Percentiles rank a stretch among this genome's conserved stretches.
These are phyloP conservation scores for Nymphalis io DNA, from an alignment of 1,140 invertebrate genomes.

Conservation along the genomic window DNA sequence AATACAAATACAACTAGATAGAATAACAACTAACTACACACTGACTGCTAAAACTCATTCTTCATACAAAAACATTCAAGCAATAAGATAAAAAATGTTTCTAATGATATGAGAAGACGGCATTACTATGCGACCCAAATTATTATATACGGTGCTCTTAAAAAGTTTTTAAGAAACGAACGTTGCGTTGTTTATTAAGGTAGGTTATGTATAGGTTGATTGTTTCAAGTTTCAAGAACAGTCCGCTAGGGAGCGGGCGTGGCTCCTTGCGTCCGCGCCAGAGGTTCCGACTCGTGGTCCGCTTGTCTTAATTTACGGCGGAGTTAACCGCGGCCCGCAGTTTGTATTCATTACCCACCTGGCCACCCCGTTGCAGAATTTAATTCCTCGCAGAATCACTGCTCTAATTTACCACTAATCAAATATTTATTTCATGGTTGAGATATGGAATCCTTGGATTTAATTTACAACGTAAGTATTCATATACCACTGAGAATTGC, in stretches of 20 bases:
- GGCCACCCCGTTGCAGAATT: conserved; percentile 58
- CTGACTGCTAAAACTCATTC: neutral
- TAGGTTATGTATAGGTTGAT: conserved; percentile 49
- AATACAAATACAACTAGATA: neutral
- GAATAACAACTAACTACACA: no score
- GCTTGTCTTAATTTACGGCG: conserved; percentile 69
- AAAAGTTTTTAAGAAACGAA: conserved; percentile 5
- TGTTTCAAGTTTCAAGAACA: conserved; percentile 48
- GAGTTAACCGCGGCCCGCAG: conserved; percentile 67
- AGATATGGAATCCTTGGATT: conserved; percentile 21
- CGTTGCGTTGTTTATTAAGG: conserved; percentile 42
- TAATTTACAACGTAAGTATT: conserved; percentile 26
- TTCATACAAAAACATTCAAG: no score
- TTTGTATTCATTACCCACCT: conserved; percentile 76
- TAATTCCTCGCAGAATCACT: conserved; percentile 60
- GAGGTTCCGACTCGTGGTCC: conserved; percentile 57
- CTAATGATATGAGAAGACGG: neutral
- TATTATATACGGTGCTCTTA: neutral
- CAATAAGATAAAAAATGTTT: no score
- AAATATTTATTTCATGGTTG: conserved; percentile 62
- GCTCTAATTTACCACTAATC: conserved; percentile 61
- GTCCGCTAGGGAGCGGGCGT: conserved; percentile 46
- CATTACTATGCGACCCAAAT: conserved; percentile 4
- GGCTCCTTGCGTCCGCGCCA: conserved; percentile 45
- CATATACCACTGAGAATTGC: conserved; percentile 5